Percentiles rank a stretch among this genome's conserved stretches.
Evolutionary conservation across 2,888 invertebrate species (phyloP).

Genomic region (Sminthurides aquaticus): DNA sequence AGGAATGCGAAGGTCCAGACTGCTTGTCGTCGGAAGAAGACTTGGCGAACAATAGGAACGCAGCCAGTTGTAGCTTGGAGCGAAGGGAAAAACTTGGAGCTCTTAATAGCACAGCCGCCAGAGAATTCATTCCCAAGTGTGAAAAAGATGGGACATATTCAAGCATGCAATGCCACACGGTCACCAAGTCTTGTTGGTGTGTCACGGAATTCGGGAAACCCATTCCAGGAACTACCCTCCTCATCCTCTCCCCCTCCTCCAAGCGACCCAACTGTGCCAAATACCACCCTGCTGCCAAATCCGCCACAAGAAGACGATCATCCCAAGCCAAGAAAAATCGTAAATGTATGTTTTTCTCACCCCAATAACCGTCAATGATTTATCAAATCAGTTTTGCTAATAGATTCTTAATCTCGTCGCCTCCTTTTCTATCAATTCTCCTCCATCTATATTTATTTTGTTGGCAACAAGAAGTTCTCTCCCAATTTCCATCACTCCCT

Average conservation of each 20-base stretch:
- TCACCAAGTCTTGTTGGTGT: slow-evolving; percentile 79
- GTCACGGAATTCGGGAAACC: slow-evolving; percentile 75
- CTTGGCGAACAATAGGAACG: slow-evolving; percentile 6
- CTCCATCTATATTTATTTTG: no score
- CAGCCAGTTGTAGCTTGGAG: slow-evolving; percentile 32
- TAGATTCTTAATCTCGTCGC: no score
- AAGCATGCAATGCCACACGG: slow-evolving; percentile 54
- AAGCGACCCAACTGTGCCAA: slow-evolving; percentile 60
- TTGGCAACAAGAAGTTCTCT: no score
- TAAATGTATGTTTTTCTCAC: slow-evolving; percentile 30
- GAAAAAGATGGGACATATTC: slow-evolving; percentile 70
- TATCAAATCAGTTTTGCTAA: no score
- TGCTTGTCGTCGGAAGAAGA: slow-evolving; percentile 41
- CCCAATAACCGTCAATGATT: no score
- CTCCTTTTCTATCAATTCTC: no score
- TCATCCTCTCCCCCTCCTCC: slow-evolving; percentile 48
- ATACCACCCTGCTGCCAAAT: slow-evolving; percentile 37
- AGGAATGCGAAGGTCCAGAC: slow-evolving; percentile 38
- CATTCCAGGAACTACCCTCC: slow-evolving; percentile 68
- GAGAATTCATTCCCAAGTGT: slow-evolving; percentile 61
- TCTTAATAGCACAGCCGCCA: slow-evolving; percentile 25
- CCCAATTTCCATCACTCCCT: no score
- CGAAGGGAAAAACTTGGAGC: slow-evolving; percentile 33
- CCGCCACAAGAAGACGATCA: slow-evolving; percentile 39
- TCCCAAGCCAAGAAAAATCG: slow-evolving; percentile 38